Conservation (phyloP, 2,888 invertebrate species). For the Pristionchus exspectatus region DNA sequence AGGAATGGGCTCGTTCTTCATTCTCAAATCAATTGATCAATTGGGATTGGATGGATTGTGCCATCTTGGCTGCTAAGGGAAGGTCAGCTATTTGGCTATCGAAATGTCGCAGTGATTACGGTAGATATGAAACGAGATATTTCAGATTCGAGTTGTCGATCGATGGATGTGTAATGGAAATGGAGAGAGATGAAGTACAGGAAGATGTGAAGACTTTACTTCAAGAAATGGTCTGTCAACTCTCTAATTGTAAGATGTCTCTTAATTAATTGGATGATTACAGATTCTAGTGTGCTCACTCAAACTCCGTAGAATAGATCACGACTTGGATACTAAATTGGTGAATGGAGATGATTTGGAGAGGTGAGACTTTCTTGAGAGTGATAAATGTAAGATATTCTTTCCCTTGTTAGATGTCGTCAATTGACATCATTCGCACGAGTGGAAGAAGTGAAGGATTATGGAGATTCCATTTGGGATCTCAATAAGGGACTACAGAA, state of each 20-base stretch:
- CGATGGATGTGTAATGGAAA: neutral
- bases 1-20: neutral
- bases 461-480: slow-evolving; percentile 54
- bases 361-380: neutral
- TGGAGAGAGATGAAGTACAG: neutral
- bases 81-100: neutral
- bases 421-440: slow-evolving; percentile 30
- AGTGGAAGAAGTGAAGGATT: slow-evolving; percentile 43
- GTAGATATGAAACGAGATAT: neutral
- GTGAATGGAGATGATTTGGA: slow-evolving; percentile 22
- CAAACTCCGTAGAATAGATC: neutral
- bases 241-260: neutral
- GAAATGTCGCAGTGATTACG: neutral
- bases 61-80: neutral
- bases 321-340: neutral
- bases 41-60: slow-evolving; percentile 46
- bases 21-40: neutral
- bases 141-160: slow-evolving; percentile 16
- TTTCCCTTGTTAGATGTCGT: neutral
- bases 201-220: slow-evolving; percentile 7
- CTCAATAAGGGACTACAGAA: slow-evolving; percentile 39
- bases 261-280: neutral
- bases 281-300: slow-evolving; percentile 13
- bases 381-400: neutral
- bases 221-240: neutral